phyloP scores from a whole-genome alignment of 2,113 vertebrate species.

The Synchiropus splendidus region DNA sequence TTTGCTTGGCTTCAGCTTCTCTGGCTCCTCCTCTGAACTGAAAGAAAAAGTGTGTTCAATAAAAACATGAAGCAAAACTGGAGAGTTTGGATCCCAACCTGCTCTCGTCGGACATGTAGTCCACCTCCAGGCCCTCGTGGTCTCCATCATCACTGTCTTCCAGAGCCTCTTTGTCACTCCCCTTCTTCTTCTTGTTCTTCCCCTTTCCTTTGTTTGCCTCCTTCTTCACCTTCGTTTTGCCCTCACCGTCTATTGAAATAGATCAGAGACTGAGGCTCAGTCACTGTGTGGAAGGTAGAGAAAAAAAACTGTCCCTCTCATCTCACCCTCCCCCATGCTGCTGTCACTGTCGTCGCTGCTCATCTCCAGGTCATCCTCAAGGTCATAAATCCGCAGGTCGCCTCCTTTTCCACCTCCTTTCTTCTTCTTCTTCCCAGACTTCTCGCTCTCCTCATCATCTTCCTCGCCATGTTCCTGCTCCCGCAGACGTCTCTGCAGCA shows the following conservation, averaged over 20 bases:
- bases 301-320: neutral
- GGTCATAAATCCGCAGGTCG: slow-evolving; percentile 78
- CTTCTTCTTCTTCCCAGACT: slow-evolving; percentile 72
- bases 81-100: slow-evolving; percentile 64
- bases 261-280: neutral
- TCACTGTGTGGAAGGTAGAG: neutral
- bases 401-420: slow-evolving; percentile 45
- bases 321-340: slow-evolving; percentile 74
- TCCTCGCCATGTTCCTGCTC: slow-evolving; percentile 76
- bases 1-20: slow-evolving; percentile 68
- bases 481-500: slow-evolving; percentile 84
- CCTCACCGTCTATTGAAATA: slow-evolving; percentile 59
- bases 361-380: slow-evolving; percentile 86
- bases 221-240: slow-evolving; percentile 54
- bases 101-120: slow-evolving; percentile 89
- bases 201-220: slow-evolving; percentile 63
- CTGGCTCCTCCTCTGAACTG: slow-evolving; percentile 74
- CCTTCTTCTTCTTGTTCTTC: slow-evolving; percentile 70
- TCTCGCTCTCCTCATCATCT: slow-evolving; percentile 69
- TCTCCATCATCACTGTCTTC: slow-evolving; percentile 90
- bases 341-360: slow-evolving; percentile 79
- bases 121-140: slow-evolving; percentile 85
- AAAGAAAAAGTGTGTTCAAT: neutral
- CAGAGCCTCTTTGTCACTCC: slow-evolving; percentile 69
- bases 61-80: neutral